Percentiles rank a stretch among this genome's conserved stretches.
These are phyloP conservation scores for Ceyx margarethae DNA, from an alignment of 2,113 vertebrate genomes.

Conservation along the genomic window DNA sequence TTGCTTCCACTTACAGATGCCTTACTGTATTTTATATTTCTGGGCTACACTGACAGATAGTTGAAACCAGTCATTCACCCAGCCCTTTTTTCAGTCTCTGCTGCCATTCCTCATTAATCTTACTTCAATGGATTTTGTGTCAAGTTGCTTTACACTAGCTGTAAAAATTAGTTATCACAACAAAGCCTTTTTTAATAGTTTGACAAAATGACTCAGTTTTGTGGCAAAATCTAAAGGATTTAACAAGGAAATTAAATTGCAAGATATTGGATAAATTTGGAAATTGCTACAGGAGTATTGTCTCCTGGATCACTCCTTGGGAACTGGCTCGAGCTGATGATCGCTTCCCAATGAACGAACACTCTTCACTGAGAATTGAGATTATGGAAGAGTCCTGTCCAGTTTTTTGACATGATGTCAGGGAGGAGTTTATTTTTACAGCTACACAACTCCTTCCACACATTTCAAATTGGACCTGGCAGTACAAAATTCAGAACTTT, in stretches of 20 bases:
- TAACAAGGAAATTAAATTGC: conserved; percentile 1
- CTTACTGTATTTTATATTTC: conserved; percentile 24
- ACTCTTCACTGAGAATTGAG: neutral
- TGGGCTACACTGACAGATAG: conserved; percentile 16
- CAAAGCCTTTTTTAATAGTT: neutral
- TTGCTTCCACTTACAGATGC: conserved; percentile 1
- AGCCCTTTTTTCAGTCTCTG: neutral
- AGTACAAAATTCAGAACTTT: neutral
- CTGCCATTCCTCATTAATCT: conserved; percentile 26
- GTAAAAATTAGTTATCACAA: conserved; percentile 54
- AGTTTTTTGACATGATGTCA: neutral
- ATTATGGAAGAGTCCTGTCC: neutral
- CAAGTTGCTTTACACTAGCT: conserved; percentile 33
- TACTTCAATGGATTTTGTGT: conserved; percentile 52
- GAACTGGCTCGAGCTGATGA: neutral
- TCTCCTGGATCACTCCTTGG: neutral
- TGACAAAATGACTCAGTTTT: conserved; percentile 39
- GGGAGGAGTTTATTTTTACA: neutral
- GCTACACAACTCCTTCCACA: neutral
- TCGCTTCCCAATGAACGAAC: neutral
- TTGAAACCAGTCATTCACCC: conserved; percentile 17
- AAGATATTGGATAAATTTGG: neutral
- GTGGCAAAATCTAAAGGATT: neutral
- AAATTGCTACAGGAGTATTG: neutral
- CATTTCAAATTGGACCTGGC: neutral